Evolutionary conservation across 30 jellyfish, hydroid and myxozoan species (phyloP).

Genomic region (Pseudorhiza aurosa): DNA sequence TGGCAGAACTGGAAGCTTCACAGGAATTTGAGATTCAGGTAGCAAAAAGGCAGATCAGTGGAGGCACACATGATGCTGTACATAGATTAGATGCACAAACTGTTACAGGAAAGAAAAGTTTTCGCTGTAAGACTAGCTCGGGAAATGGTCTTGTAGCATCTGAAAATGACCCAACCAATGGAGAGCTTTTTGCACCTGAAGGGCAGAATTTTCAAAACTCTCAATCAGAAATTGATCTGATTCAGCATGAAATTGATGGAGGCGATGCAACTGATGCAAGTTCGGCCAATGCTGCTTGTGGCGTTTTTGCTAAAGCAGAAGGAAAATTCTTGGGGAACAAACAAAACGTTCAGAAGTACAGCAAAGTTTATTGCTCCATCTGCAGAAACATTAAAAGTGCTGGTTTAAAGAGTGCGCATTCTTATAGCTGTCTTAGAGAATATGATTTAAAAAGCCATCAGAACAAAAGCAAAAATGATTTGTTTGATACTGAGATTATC

Average conservation of each 20-base stretch:
- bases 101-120: too few species aligned
- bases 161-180: not conserved
- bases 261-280: not conserved
- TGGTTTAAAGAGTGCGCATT: conserved; percentile 8
- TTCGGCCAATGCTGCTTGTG: too few species aligned
- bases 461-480: not conserved
- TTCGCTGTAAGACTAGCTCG: not conserved
- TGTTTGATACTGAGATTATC: not conserved
- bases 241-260: not conserved
- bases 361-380: not conserved
- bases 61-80: not conserved
- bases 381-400: not conserved
- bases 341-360: not conserved
- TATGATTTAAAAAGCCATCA: not conserved
- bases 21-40: conserved; percentile 59
- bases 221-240: not conserved
- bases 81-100: not conserved
- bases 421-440: conserved; percentile 9
- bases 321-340: not conserved
- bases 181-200: not conserved
- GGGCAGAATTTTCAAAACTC: not conserved
- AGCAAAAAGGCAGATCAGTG: not conserved
- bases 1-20: conserved; percentile 52
- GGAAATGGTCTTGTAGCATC: not conserved
- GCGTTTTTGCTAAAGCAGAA: not conserved